phyloP scores from a whole-genome alignment of 2,797 vertebrate genomes.

The Clangula hyemalis region DNA sequence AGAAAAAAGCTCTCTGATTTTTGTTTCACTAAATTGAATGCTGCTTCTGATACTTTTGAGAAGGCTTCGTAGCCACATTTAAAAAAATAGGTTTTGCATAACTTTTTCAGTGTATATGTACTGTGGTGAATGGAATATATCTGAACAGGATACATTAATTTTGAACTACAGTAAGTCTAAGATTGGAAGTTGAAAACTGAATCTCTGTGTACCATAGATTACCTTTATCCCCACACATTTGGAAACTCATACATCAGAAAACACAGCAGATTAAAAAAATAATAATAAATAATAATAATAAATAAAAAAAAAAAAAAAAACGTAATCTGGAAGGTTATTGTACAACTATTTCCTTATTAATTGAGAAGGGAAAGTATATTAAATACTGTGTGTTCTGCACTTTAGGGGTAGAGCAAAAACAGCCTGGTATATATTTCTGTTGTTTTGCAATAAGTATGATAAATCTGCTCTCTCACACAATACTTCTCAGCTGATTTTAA shows the following conservation, averaged over 20 bases:
- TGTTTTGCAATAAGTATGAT: not conserved
- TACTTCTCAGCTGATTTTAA: not conserved
- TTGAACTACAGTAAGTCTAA: not conserved
- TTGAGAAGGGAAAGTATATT: not conserved
- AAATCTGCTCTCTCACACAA: not conserved
- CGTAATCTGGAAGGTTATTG: not conserved
- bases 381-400: not conserved
- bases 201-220: not conserved
- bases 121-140: not conserved
- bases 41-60: not conserved
- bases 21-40: not conserved
- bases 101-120: not conserved
- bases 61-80: slow-evolving; percentile 20
- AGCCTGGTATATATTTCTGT: not conserved
- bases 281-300: not conserved
- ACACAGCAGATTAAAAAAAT: not conserved
- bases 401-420: not conserved
- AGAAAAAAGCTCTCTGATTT: not conserved
- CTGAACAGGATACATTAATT: not conserved
- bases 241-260: not conserved
- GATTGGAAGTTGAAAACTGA: not conserved
- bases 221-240: not conserved
- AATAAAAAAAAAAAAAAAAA: too few relatives aligned
- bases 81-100: not conserved
- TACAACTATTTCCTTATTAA: not conserved